These are phyloP conservation scores for Serranus cabrilla DNA, from an alignment of 2,797 vertebrate genomes.

Conservation along the genomic window DNA sequence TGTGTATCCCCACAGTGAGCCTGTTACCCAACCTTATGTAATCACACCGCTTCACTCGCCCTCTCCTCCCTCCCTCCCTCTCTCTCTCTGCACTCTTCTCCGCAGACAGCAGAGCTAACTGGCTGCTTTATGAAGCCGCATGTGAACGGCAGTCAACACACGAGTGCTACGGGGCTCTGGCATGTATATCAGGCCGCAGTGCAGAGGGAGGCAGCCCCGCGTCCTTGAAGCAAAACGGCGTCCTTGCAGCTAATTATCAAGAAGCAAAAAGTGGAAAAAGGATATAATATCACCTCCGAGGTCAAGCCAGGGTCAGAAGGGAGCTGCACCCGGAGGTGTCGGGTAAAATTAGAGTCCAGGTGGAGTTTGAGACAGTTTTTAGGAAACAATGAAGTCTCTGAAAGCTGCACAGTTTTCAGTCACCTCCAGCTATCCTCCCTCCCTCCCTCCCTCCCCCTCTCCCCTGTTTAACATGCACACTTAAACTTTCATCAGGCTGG, in stretches of 20 bases:
- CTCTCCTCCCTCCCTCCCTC: slow-evolving; percentile 16
- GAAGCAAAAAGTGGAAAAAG: slow-evolving; percentile 36
- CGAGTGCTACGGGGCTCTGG: slow-evolving; percentile 49
- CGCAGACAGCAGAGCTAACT: slow-evolving; percentile 31
- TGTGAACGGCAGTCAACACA: slow-evolving; percentile 48
- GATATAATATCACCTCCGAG: slow-evolving; percentile 31
- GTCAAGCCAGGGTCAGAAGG: slow-evolving; percentile 42
- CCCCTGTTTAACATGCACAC: slow-evolving; percentile 74
- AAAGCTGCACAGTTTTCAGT: not conserved
- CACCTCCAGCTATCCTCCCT: slow-evolving; percentile 31
- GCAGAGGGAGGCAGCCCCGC: slow-evolving; percentile 47
- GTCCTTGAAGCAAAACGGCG: slow-evolving; percentile 54
- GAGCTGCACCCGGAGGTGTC: slow-evolving; percentile 37
- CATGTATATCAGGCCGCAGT: slow-evolving; percentile 58
- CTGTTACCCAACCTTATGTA: slow-evolving; percentile 76
- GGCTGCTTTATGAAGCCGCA: slow-evolving; percentile 49
- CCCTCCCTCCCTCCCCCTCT: not conserved
- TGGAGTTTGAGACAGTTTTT: slow-evolving; percentile 10
- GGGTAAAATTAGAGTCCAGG: slow-evolving; percentile 36
- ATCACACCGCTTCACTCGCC: slow-evolving; percentile 57
- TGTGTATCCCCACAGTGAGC: slow-evolving; percentile 68
- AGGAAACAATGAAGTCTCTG: slow-evolving; percentile 15
- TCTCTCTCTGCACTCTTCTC: slow-evolving; percentile 29
- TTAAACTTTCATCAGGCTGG: slow-evolving; percentile 80
- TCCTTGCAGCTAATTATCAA: slow-evolving; percentile 59